Evolutionary conservation across 2,113 vertebrate genomes (phyloP).

Genomic region (Ibidorhyncha struthersii): DNA sequence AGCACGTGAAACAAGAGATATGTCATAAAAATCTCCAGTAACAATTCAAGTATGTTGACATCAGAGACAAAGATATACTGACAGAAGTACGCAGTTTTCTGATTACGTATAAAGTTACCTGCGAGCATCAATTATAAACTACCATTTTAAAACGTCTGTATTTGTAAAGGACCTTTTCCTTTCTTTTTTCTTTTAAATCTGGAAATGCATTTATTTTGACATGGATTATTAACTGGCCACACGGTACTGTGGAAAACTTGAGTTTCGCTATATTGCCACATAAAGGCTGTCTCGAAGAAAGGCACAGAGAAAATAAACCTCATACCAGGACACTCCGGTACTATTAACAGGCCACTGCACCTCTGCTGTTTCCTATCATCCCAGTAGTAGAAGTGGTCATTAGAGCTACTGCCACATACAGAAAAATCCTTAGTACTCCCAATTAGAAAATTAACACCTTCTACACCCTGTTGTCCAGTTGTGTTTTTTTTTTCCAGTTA

Average conservation of each 20-base stretch:
- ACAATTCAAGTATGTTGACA: constrained; percentile 9
- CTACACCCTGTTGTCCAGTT: background rate
- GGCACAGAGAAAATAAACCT: background rate
- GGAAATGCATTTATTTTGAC: background rate
- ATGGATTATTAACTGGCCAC: background rate
- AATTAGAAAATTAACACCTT: background rate
- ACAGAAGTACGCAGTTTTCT: background rate
- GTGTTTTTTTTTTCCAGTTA: background rate
- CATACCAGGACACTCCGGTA: background rate
- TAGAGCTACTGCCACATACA: background rate
- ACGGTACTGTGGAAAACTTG: background rate
- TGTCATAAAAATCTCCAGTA: background rate
- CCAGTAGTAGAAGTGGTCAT: background rate
- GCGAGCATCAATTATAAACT: background rate
- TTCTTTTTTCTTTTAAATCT: background rate
- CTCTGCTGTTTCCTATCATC: background rate
- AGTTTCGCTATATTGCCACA: background rate
- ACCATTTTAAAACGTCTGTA: background rate
- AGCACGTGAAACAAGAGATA: background rate
- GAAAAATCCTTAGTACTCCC: background rate
- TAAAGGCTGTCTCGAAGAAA: background rate
- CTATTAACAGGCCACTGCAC: background rate
- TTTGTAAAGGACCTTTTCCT: background rate
- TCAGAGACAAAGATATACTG: background rate
- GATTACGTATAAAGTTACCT: background rate